phyloP scores from a whole-genome alignment of 2,888 invertebrate genomes.

The Minunthozetes semirufus region DNA sequence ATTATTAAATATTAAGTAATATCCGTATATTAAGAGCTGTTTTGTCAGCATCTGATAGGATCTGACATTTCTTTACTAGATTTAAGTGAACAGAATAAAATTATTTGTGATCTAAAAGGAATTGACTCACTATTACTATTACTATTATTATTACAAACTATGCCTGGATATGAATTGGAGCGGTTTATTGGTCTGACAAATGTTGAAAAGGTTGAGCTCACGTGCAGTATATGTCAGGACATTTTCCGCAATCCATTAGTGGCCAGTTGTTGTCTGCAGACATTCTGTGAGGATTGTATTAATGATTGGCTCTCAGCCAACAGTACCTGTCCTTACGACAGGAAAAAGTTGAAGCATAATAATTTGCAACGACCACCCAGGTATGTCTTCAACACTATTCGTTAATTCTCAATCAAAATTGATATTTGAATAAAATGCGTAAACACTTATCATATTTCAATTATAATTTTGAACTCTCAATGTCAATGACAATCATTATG shows the following conservation, averaged over 20 bases:
- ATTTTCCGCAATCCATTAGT: conserved; percentile 5
- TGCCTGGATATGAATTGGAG: conserved; percentile 22
- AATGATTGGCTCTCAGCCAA: not conserved
- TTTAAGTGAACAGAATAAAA: no score
- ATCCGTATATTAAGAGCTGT: not conserved
- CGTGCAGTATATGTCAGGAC: conserved; percentile 21
- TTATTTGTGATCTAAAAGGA: no score
- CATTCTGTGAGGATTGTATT: conserved; percentile 11
- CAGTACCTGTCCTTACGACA: conserved; percentile 22
- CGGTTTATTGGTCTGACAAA: not conserved
- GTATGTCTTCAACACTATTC: not conserved
- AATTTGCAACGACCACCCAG: not conserved
- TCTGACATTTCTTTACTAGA: no score
- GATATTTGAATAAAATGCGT: no score
- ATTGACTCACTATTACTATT: no score
- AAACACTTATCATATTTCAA: no score
- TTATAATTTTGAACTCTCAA: no score
- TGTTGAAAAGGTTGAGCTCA: not conserved
- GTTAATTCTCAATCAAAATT: no score
- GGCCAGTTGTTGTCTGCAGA: conserved; percentile 1
- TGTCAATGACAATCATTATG: no score
- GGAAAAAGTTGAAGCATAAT: not conserved
- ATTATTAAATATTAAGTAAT: not conserved
- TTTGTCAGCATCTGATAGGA: no score
- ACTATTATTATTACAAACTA: not conserved